Evolutionary conservation across 1,140 invertebrate genomes (phyloP).

Genomic region (Eubasilissa regina): DNA sequence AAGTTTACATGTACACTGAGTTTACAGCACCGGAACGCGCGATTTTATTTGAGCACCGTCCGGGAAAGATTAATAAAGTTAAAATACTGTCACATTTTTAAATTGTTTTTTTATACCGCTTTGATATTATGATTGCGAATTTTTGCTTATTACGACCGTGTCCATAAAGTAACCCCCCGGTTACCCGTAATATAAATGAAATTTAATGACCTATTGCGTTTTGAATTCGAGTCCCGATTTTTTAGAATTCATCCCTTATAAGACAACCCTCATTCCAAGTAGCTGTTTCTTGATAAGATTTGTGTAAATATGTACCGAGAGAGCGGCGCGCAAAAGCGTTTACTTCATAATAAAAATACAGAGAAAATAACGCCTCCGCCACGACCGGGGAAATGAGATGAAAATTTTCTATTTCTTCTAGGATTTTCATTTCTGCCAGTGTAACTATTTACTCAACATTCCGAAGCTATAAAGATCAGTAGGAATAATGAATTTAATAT

Average conservation of each 20-base stretch:
- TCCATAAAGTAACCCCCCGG: too few relatives aligned
- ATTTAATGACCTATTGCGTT: too few relatives aligned
- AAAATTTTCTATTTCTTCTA: slow-evolving; percentile 52
- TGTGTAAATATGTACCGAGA: slow-evolving; percentile 53
- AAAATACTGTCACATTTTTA: too few relatives aligned
- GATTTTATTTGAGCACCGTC: too few relatives aligned
- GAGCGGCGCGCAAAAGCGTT: slow-evolving; percentile 51
- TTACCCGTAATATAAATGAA: too few relatives aligned
- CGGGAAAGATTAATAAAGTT: too few relatives aligned
- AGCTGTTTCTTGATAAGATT: slow-evolving; percentile 1
- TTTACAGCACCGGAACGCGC: too few relatives aligned
- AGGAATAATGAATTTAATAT: neutral
- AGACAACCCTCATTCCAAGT: slow-evolving; percentile 36
- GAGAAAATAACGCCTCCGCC: slow-evolving; percentile 13
- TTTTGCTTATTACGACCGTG: too few relatives aligned
- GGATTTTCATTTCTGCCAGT: slow-evolving; percentile 53
- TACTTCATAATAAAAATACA: slow-evolving; percentile 52
- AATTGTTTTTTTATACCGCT: too few relatives aligned
- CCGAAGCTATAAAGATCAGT: neutral
- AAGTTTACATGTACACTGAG: too few relatives aligned
- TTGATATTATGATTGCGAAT: too few relatives aligned
- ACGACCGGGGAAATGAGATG: slow-evolving; percentile 21
- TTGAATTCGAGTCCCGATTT: too few relatives aligned
- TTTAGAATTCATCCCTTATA: neutral
- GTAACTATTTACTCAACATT: slow-evolving; percentile 54